Evolutionary conservation across 2,113 vertebrate species (phyloP), one percentile per base, ranked within the genome.

Genomic region (Epinephelus cyanopodus): DNA sequence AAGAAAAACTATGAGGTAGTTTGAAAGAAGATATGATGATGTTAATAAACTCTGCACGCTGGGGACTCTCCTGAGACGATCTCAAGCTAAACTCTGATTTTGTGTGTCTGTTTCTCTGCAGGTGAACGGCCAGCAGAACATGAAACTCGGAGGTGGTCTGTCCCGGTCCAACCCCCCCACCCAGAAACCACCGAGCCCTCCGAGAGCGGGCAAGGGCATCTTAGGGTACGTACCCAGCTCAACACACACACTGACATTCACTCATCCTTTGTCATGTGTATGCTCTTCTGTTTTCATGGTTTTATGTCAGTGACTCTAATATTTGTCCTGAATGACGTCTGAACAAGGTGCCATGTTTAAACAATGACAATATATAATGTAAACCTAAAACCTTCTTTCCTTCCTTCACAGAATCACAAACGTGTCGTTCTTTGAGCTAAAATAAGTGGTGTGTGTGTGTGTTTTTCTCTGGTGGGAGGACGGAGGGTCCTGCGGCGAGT

Each of bases 171-270:
- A 96, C 57, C 96, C 97, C 29, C 97, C 97, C 48, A 98, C 97
- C 42, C 98, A 99, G 95, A 99, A 98, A 81, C 98, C 98, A 1
- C 98, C 98, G 33, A 99, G 98, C 57, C 98, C 98, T 25, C 97
- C 98, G 0, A 92, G 97, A 93, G 95, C 97, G 9, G 97, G 97
- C 77, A 98, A 97, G 90, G 97, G 97, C 90, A 98, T 97, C 53
- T 94, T 99, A 84, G 98, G 97, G 98, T 99, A 91, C 91, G 96
- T 95, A 88, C 29, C 8, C 15, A 25, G 54, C 29, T 15, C 6
- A 0, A 42, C 12, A 42, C 39, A 39, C 53, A 73, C 53, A 58
- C 21, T 1, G 14, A 17, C 45, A 52, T 45, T 50, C 39, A 58
- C 37, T 15, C 12, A 23, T 45, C 39, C 45, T 4, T 61, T 18